A percentile compares a stretch with the other conserved stretches of the same genome.
phyloP scores from a whole-genome alignment of 2,797 vertebrate genomes.

The Tragelaphus eurycerus region DNA sequence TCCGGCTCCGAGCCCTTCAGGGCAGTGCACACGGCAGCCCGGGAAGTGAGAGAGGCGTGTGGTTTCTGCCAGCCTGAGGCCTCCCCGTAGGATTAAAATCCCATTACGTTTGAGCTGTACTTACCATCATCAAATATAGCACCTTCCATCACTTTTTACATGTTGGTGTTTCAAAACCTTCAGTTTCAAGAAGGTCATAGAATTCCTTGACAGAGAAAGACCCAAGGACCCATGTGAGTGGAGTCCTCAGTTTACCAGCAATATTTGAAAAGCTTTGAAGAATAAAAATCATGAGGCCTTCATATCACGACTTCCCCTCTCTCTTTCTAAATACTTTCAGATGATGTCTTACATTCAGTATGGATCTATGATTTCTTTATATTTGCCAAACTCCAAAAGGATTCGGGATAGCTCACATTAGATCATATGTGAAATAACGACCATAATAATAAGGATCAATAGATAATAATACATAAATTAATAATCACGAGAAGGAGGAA shows the following conservation, averaged over 20 bases:
- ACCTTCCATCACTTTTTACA: neutral
- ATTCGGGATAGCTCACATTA: neutral
- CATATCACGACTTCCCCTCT: neutral
- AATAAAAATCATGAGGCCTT: neutral
- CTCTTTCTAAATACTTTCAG: neutral
- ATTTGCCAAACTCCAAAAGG: neutral
- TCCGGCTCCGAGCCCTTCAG: rapidly evolving
- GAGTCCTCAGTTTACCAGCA: neutral
- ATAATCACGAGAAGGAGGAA: neutral
- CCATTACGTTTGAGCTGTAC: neutral
- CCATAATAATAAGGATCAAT: neutral
- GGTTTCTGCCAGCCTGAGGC: no score
- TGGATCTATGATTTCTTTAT: neutral
- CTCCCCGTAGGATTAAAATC: neutral
- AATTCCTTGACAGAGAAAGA: conserved; percentile 6
- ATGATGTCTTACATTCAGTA: neutral
- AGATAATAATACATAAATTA: neutral
- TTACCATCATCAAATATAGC: neutral
- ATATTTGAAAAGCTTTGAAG: neutral
- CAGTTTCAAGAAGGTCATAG: neutral
- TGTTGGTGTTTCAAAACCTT: neutral
- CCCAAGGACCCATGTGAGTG: neutral
- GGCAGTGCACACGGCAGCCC: rapidly evolving
- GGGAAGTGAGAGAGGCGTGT: rapidly evolving
- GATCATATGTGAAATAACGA: neutral